phyloP scores from a whole-genome alignment of 2,888 invertebrate species.

The Drosophila infuscata region DNA sequence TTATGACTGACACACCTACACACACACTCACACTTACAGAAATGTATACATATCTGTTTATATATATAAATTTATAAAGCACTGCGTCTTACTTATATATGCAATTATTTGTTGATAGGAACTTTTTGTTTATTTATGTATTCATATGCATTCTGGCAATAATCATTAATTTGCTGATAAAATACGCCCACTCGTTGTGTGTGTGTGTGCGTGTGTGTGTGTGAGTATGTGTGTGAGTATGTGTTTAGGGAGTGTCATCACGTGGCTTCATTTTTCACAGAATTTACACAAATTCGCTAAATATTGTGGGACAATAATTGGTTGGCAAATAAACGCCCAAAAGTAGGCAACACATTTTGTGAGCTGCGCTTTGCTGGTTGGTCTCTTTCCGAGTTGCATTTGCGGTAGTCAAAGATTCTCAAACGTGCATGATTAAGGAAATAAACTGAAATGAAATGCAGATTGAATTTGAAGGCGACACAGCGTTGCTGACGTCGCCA shows the following conservation, averaged over 20 bases:
- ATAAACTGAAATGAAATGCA: conserved; percentile 68
- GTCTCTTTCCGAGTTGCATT: not conserved
- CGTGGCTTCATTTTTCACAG: conserved; percentile 54
- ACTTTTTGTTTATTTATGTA: conserved; percentile 76
- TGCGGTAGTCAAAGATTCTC: conserved; percentile 15
- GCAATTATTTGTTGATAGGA: conserved; percentile 78
- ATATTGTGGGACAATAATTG: conserved; percentile 43
- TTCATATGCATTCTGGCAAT: conserved; percentile 79
- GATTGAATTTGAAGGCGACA: conserved; percentile 69
- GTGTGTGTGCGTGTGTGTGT: not conserved
- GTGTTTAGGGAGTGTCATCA: conserved; percentile 38
- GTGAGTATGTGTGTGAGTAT: not conserved
- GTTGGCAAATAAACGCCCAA: conserved; percentile 45
- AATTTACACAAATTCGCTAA: conserved; percentile 41
- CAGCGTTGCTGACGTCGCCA: conserved; percentile 60
- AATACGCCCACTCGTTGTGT: conserved; percentile 50
- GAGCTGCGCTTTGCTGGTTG: conserved; percentile 13
- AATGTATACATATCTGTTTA: conserved; percentile 1
- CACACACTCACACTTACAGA: conserved; percentile 7
- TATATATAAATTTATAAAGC: not conserved
- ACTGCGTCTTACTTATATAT: conserved; percentile 56
- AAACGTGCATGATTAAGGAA: conserved; percentile 20
- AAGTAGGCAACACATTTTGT: conserved; percentile 42
- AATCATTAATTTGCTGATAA: conserved; percentile 78
- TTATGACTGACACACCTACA: conserved; percentile 62